Evolutionary conservation across 2,113 vertebrate species (phyloP).

Genomic region (Tursiops truncatus): DNA sequence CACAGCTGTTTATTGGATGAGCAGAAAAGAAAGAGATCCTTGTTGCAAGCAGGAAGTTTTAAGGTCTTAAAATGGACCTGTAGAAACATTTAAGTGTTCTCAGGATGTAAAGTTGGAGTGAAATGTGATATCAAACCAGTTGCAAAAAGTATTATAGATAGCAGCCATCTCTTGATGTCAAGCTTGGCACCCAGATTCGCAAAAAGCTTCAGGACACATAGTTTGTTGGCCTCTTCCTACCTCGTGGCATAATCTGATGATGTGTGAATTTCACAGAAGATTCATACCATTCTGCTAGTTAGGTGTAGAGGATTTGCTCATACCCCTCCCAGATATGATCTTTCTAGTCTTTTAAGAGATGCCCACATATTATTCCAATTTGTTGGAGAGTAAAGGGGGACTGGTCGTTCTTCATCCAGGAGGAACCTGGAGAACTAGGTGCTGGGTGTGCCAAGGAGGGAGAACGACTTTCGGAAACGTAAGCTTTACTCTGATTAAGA

Average conservation of each 20-base stretch:
- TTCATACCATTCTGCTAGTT: slow-evolving; percentile 82
- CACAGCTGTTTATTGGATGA: slow-evolving; percentile 12
- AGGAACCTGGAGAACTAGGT: slow-evolving; percentile 77
- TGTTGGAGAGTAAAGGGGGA: slow-evolving; percentile 87
- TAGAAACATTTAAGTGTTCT: neutral
- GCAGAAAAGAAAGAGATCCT: slow-evolving; percentile 14
- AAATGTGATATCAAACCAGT: neutral
- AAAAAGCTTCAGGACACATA: neutral
- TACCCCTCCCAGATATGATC: slow-evolving; percentile 88
- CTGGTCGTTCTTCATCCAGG: slow-evolving; percentile 85
- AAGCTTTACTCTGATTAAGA: neutral
- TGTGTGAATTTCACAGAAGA: neutral
- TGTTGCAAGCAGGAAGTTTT: neutral
- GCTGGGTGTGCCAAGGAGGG: neutral
- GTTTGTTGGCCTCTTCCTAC: neutral
- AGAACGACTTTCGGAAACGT: neutral
- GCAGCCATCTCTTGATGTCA: too few species aligned
- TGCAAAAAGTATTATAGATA: neutral
- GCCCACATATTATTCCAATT: slow-evolving; percentile 88
- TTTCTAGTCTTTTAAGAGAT: slow-evolving; percentile 89
- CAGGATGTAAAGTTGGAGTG: neutral
- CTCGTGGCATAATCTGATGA: neutral
- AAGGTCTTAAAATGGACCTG: slow-evolving; percentile 3
- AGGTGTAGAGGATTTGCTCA: slow-evolving; percentile 87
- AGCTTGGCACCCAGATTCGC: neutral